Evolutionary conservation across 1,140 invertebrate species (phyloP), one percentile per base, ranked within the genome.

Genomic region (Lordiphosa collinella): DNA sequence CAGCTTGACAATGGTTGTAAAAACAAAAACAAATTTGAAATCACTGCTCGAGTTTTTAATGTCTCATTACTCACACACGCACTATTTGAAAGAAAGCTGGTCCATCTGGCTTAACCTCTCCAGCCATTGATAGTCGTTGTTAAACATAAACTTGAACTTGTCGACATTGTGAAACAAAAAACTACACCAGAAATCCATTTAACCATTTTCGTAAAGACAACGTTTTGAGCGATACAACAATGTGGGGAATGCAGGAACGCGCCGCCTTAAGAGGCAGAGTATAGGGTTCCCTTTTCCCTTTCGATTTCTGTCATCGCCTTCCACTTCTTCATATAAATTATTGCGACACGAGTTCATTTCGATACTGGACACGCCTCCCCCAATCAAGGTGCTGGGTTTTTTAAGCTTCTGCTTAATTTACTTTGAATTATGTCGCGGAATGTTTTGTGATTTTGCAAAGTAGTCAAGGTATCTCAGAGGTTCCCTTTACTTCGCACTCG

Each of bases 141-240:
- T 84, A 14, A 82, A 84, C 76, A 82, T 64, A 56, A 72, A 68
- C 57, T 67, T 66, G 51, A 67, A 84, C 76, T 82, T 84, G 76
- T 82, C 75, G 76, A 82, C 76, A 76, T 52, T 11, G 56, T 46
- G 50, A 51, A 60, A 48, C 68, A 44, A 38, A 40, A 60, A 76
- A 76, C 67, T 76, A 82, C 76, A 82, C 57, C 71, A 67, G 55
- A 82, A 84, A 72, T 75, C 76, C 78, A 82, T 80, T 80, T 82
- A 76, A 76, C 35, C 12, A 14, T 37, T 3, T 8, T 11, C 11
- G 11, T 12, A 7, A 34, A 35, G 34, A 44, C n/a, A 35, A 43
- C 34, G 48, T 11, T 14, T 29, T 8, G 25, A 29, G 7, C 25
- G 25, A 29, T 8, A 5, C 25, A 29, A 29, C 25, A 16, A 32